Evolutionary conservation across 2,888 invertebrate genomes (phyloP).

Genomic region (Lysandra coridon): DNA sequence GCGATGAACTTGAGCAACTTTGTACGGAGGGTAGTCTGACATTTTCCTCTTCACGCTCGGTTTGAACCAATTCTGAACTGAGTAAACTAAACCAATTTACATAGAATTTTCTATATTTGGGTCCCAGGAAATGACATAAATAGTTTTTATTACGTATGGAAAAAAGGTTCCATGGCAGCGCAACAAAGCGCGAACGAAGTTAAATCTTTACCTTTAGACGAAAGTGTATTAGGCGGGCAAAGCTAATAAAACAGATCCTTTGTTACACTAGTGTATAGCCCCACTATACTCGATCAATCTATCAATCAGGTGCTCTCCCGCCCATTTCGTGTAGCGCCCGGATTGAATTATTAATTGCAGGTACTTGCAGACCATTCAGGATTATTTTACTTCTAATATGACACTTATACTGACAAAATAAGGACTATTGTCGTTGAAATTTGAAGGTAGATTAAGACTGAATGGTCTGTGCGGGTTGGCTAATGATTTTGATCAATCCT

Average conservation of each 20-base stretch:
- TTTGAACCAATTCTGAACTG: too few species aligned
- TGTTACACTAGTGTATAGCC: background rate
- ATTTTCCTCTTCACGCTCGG: too few species aligned
- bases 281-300: background rate
- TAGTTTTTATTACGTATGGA: too few species aligned
- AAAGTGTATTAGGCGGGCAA: background rate
- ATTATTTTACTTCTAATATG: background rate
- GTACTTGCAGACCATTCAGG: background rate
- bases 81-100: too few species aligned
- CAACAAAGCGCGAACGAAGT: too few species aligned
- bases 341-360: conserved; percentile 16
- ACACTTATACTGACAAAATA: background rate
- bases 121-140: too few species aligned
- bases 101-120: too few species aligned
- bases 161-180: too few species aligned
- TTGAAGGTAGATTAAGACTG: background rate
- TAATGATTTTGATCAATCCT: conserved; percentile 7
- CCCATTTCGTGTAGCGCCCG: background rate
- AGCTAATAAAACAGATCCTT: background rate
- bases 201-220: background rate
- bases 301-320: conserved; percentile 17
- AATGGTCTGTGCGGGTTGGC: background rate
- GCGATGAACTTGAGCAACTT: background rate
- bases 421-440: background rate
- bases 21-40: background rate